Conservation (phyloP, 64 coral and sea anemone species). For the Stichodactyla mertensii region DNA sequence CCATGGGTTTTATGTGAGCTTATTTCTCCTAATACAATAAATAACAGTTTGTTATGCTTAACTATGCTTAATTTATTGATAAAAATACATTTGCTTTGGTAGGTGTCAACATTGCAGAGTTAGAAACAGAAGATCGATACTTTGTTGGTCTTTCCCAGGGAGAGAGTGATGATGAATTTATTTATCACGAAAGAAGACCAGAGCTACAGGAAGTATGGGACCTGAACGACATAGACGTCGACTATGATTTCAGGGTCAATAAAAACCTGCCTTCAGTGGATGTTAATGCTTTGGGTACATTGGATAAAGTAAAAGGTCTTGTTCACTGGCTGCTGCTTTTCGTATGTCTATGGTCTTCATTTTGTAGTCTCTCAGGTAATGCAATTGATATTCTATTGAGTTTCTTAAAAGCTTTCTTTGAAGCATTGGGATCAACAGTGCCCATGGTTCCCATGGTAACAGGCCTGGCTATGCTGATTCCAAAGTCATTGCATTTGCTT, state of each 20-base stretch:
- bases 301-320: conserved; percentile 45
- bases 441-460: conserved; percentile 34
- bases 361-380: conserved; percentile 39
- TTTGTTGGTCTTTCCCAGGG: conserved; percentile 24
- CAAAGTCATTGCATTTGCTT: conserved; percentile 41
- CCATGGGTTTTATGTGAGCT: not conserved
- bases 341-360: conserved; percentile 54
- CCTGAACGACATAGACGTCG: conserved; percentile 27
- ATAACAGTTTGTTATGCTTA: too few species aligned
- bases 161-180: conserved; percentile 56
- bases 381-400: conserved; percentile 48
- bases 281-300: conserved; percentile 22
- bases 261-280: conserved; percentile 29
- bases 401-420: conserved; percentile 37
- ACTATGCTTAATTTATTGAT: not conserved
- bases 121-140: conserved; percentile 46
- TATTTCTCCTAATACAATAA: not conserved
- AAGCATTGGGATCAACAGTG: conserved; percentile 16
- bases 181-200: conserved; percentile 41
- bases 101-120: conserved; percentile 26
- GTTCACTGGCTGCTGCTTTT: conserved; percentile 49
- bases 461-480: conserved; percentile 40
- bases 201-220: conserved; percentile 48
- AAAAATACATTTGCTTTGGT: conserved; percentile 14
- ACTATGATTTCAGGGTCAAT: conserved; percentile 31